These are phyloP conservation scores for Myathropa florea DNA, from an alignment of 2,888 invertebrate species.

Conservation along the genomic window DNA sequence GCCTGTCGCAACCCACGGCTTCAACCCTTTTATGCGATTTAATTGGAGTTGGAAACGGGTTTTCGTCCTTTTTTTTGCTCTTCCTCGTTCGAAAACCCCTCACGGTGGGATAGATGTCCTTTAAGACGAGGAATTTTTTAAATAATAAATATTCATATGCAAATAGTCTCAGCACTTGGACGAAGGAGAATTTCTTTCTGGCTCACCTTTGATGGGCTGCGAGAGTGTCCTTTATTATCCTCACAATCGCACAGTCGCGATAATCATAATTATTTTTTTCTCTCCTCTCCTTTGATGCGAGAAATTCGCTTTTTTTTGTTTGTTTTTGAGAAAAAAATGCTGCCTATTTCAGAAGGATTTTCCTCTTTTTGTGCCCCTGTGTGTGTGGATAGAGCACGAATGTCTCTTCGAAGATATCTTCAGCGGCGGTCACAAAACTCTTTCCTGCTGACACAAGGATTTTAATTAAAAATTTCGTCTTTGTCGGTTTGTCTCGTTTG, in stretches of 20 bases:
- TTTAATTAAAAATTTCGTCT: conserved; percentile 71
- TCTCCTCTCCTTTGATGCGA: conserved; percentile 17
- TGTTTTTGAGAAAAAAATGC: not conserved
- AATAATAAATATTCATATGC: conserved; percentile 67
- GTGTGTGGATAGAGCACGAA: not conserved
- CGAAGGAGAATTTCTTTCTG: conserved; percentile 11
- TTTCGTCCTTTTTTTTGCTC: conserved; percentile 30
- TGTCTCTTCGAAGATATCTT: conserved; percentile 45
- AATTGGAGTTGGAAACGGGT: conserved; percentile 65
- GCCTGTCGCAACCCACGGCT: not conserved
- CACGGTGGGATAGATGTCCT: conserved; percentile 57
- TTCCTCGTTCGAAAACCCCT: conserved; percentile 30
- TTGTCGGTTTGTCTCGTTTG: conserved; percentile 68
- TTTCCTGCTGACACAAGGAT: conserved; percentile 70
- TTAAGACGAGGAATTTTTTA: conserved; percentile 40
- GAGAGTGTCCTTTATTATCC: conserved; percentile 59
- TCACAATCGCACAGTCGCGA: conserved; percentile 62
- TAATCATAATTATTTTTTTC: conserved; percentile 62
- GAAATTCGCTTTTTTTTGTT: not conserved
- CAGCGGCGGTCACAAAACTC: conserved; percentile 51
- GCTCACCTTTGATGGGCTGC: conserved; percentile 27
- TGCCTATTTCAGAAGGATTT: conserved; percentile 38
- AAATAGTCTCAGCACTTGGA: conserved; percentile 45
- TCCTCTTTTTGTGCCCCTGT: not conserved
- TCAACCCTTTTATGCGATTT: conserved; percentile 54